phyloP scores from a whole-genome alignment of 2,888 invertebrate species.

The Spatulosminthurus flaviceps region DNA sequence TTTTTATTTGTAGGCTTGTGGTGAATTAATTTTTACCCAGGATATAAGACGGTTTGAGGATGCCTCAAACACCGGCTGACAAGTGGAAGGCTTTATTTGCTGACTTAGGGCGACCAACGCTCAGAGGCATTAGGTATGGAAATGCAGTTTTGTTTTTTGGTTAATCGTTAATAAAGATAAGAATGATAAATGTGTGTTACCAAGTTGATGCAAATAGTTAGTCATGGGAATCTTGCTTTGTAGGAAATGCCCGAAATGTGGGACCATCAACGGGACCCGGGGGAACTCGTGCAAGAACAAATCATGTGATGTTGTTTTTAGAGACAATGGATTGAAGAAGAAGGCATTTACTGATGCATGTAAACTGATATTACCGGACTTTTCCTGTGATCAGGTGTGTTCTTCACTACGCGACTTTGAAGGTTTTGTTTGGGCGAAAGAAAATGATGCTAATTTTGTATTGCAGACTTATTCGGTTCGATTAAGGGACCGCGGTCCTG shows the following conservation, averaged over 20 bases:
- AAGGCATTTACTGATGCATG: conserved; percentile 74
- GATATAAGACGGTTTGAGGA: conserved; percentile 3
- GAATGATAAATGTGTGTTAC: too few species aligned
- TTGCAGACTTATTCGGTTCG: conserved; percentile 74
- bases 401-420: background rate
- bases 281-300: conserved; percentile 76
- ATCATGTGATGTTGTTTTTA: conserved; percentile 75
- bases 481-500: conserved; percentile 75
- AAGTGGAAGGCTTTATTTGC: conserved; percentile 67
- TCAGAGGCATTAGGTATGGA: conserved; percentile 66
- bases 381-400: conserved; percentile 51
- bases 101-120: conserved; percentile 74
- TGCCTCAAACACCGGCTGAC: conserved; percentile 55
- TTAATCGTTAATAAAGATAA: too few species aligned
- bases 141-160: background rate
- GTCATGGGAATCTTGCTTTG: too few species aligned
- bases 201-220: too few species aligned
- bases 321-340: conserved; percentile 69
- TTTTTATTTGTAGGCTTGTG: background rate
- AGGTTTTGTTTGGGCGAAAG: background rate
- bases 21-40: background rate
- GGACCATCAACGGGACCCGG: conserved; percentile 78
- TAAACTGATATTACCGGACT: conserved; percentile 67
- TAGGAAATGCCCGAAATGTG: conserved; percentile 79
- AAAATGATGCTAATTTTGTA: background rate